Base-by-base conservation (phyloP, 2,113 vertebrate species). In the Callipepla californica region DNA sequence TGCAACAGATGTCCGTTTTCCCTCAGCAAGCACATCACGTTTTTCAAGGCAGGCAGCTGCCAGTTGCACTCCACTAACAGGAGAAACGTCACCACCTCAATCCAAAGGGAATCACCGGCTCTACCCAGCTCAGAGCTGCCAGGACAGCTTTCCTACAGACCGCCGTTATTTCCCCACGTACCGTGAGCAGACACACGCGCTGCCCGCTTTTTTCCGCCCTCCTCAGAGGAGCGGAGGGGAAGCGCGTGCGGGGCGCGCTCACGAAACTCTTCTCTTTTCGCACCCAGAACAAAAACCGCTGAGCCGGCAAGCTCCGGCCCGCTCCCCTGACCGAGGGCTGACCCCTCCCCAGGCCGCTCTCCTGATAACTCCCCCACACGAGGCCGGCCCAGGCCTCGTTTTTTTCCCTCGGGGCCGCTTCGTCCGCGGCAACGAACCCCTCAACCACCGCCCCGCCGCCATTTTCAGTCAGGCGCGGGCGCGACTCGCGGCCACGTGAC, bases 301-400 rank as follows among this genome's bases (percentile, higher is more conserved):
- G 40, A 81, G 90, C 62, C 75, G 81, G 90, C 94, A 81, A 62
- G 38, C 47, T 15, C 10, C 90, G 81, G 42, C 90, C 94, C 84
- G 87, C 77, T 22, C 69, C n/a, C 14, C 77, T 23, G 87, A 28
- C 74, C 51, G 4, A 14, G 57, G 47, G 63, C 89, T 84, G 92
- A 86, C 84, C 80, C 62, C 30, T 45, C 70, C 1, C 2, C 11
- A 40, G 7, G 77, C 77, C 2, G 4, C 50, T 11, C 4, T 28
- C 61, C 88, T 12, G 0, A 8, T 78, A 22, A 69, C 48, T 76
- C 53, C 68, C 62, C 81, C 36, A 36, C 36, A 4, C 0, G 0
- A 38, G 16, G 30, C 55, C 30, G 53, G 26, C 34, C 12, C 5
- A 9, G 6, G 25, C 55, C 36, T 58, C 12, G 0, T 28, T 34